Base-by-base conservation (phyloP, 2,113 vertebrate genomes). In the Beaufortia kweichowensis region DNA sequence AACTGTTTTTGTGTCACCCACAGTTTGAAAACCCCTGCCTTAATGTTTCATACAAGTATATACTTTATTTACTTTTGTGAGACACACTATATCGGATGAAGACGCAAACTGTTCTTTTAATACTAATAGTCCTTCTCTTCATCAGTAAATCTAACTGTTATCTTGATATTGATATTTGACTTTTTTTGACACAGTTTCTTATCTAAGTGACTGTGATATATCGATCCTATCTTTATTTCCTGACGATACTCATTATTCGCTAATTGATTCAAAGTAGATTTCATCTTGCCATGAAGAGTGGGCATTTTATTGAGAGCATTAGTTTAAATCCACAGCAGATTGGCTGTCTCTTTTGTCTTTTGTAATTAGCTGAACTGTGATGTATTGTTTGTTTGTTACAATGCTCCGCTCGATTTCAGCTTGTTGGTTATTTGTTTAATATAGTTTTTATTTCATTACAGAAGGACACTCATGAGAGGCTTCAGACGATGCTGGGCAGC, bases 231-330 rank as follows among this genome's bases (percentile, higher is more conserved):
- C 84, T 90, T 84, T 82, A 85, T 85, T 87, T 88, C 81, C 80
- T 85, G 85, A 71, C 83, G 87, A 89, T 73, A 66, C 85, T 78
- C 86, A 71, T 81, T 86, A 86, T 78, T 81, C 62, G 46, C 69
- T 89, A 89, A 91, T 89, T 87, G 88, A 90, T 91, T 88, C 56
- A 46, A 86, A 81, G 79, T 56, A 90, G 89, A 90, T 90, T 81
- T 88, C 86, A 92, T 91, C 89, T 85, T 79, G 39, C 28, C 0
- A 24, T 70, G 4, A 71, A 78, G 69, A 83, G 81, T 56, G 62
- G 77, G 82, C 75, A 78, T 70, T 33, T 75, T 89, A 90, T 89
- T 88, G 88, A 91, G 86, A 86, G 85, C 80, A 79, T 78, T 77
- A 78, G 79, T 88, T 90, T 86, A 87, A 90, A 86, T 56, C 80